These are phyloP conservation scores for Paracentrotus lividus DNA, from an alignment of 53 echinoderm and acorn worm species.

Conservation along the genomic window DNA sequence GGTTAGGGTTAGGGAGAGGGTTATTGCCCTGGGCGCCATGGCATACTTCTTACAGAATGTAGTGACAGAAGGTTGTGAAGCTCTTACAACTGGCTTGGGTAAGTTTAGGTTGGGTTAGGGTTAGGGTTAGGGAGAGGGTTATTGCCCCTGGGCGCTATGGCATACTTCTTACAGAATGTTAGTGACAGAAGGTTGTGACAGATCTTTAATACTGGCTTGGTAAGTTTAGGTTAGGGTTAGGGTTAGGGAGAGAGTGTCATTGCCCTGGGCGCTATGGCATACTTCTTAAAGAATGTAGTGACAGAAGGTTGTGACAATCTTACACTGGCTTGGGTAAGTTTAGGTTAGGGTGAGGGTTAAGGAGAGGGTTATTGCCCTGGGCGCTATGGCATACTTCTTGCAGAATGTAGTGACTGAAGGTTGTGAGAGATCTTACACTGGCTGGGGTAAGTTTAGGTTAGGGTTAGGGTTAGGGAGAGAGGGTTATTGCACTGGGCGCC, in stretches of 20 bases:
- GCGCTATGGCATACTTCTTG: constrained; percentile 87
- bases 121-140: constrained; percentile 84
- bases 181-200: constrained; percentile 79
- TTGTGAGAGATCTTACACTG: constrained; percentile 85
- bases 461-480: too few relatives aligned
- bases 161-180: constrained; percentile 81
- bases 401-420: constrained; percentile 79
- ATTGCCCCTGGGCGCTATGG: constrained; percentile 89
- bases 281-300: constrained; percentile 80
- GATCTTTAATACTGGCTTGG: constrained; percentile 86
- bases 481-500: constrained; percentile 85
- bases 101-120: too few relatives aligned
- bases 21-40: constrained; percentile 88
- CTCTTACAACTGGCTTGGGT: constrained; percentile 85
- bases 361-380: constrained; percentile 86
- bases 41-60: constrained; percentile 80
- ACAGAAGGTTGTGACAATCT: constrained; percentile 81
- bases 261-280: constrained; percentile 88
- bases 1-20: too few relatives aligned
- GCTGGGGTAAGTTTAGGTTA: constrained; percentile 84
- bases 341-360: too few relatives aligned
- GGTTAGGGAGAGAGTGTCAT: constrained; percentile 81
- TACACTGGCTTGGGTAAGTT: constrained; percentile 86
- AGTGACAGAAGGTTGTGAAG: constrained; percentile 79
- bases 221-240: too few relatives aligned